Base-by-base conservation (phyloP, 92 coral and sea anemone species). In the Zoanthus solanderi region DNA sequence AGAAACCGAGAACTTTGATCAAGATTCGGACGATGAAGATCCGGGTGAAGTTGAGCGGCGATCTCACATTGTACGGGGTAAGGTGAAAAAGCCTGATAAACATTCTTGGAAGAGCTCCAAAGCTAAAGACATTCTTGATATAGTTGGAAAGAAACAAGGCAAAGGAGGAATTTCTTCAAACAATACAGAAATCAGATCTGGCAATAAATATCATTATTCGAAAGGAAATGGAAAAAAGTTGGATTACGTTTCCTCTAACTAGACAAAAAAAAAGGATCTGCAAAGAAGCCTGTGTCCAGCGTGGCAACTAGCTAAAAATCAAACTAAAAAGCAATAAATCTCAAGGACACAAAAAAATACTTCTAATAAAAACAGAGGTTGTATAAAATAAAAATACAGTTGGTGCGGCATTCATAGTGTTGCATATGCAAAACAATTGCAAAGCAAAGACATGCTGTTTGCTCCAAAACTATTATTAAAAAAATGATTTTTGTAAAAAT, bases 51-150 rank as follows among this genome's bases (percentile, higher is more conserved):
- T 37, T 31, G 89, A 88, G 46, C 88, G 88, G 28, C 86, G 67
- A 47, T 50, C 90, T 45, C 88, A 75, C 30, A 85, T 87, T 73
- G 88, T 90, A 31, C 87, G 92, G 44, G 63, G 88, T 84, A 56
- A 56, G 48, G 87, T 94, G 23, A 90, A 79, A 73, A 84, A 46
- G 46, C 42, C 30, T 42, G 34, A 69, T 8, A 30, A 11, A 34
- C 30, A 9, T 14, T 69, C 75, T 2, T 2, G 34, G 16, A 31
- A 29, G 17, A 29, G 16, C 10, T 7, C 2, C 12, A 11, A 50
- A 28, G 28, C 46, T 9, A 28, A 9, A 15, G 75, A 31, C 42
- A 69, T 7, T 31, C 2, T 16, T 2, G 75, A 29, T 23, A 8
- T 9, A 29, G 16, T 46, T 23, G 46, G 12, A 13, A 9, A 50